Evolutionary conservation across 2,797 vertebrate genomes (phyloP).

Genomic region (Platalea minor): DNA sequence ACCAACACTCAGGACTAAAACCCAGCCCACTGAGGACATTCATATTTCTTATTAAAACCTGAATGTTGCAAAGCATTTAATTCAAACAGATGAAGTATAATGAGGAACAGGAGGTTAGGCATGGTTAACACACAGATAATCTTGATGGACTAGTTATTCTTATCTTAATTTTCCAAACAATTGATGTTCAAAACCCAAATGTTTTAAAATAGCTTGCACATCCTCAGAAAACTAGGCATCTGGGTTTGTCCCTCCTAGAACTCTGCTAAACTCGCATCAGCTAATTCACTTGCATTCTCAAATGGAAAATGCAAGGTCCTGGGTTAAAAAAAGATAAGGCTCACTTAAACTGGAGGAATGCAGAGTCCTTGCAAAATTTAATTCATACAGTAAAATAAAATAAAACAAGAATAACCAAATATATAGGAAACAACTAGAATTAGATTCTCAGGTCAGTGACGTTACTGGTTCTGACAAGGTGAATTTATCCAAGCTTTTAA

Average conservation of each 20-base stretch:
- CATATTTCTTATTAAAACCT: neutral
- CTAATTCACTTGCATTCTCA: neutral
- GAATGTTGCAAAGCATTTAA: neutral
- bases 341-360: neutral
- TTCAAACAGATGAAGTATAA: neutral
- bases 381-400: neutral
- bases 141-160: neutral
- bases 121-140: neutral
- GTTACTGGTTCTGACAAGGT: neutral
- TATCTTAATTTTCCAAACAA: neutral
- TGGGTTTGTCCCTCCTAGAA: neutral
- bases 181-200: neutral
- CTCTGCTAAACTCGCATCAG: neutral
- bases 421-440: neutral
- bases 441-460: neutral
- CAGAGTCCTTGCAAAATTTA: neutral
- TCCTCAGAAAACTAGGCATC: neutral
- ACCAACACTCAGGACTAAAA: neutral
- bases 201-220: neutral
- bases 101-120: neutral
- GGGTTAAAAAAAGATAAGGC: neutral
- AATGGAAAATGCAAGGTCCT: neutral
- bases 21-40: neutral
- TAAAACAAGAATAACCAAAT: neutral
- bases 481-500: constrained; percentile 13